These are phyloP conservation scores for Nomada flava DNA, from an alignment of 2,888 invertebrate genomes.

Conservation along the genomic window DNA sequence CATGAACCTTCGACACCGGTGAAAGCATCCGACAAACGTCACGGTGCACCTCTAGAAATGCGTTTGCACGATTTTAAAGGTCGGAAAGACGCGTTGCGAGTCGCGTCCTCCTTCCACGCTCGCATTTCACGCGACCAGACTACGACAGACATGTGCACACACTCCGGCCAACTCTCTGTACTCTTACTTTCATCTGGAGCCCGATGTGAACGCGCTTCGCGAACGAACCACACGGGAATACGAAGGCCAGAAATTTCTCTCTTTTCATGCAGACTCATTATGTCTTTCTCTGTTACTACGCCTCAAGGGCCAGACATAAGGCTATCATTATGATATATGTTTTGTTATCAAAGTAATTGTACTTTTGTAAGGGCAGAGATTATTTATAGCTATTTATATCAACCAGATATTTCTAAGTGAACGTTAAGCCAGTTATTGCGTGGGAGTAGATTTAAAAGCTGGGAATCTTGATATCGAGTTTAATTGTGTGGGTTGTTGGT, in stretches of 20 bases:
- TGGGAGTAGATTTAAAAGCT: too few relatives aligned
- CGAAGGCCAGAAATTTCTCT: conserved; percentile 23
- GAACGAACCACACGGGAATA: neutral
- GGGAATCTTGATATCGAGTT: too few relatives aligned
- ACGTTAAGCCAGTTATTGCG: too few relatives aligned
- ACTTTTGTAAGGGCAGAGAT: too few relatives aligned
- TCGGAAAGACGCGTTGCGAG: conserved; percentile 29
- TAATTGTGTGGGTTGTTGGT: too few relatives aligned
- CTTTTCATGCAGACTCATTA: neutral
- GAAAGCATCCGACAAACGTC: conserved; percentile 46
- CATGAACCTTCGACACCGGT: conserved; percentile 10
- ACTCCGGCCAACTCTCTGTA: neutral
- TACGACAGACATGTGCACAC: neutral
- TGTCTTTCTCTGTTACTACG: neutral
- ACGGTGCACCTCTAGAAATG: conserved; percentile 37
- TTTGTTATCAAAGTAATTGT: too few relatives aligned
- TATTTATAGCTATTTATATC: too few relatives aligned
- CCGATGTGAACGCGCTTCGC: conserved; percentile 7
- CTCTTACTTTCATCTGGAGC: conserved; percentile 45
- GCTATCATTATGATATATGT: too few relatives aligned
- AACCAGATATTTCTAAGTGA: too few relatives aligned
- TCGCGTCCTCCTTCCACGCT: conserved; percentile 33
- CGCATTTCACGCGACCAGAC: conserved; percentile 32
- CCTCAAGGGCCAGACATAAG: too few relatives aligned
- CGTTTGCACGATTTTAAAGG: conserved; percentile 46